Percentiles rank a stretch among this genome's conserved stretches.
These are phyloP conservation scores for Phoronis australis DNA, from an alignment of 2,888 invertebrate genomes.

Conservation along the genomic window DNA sequence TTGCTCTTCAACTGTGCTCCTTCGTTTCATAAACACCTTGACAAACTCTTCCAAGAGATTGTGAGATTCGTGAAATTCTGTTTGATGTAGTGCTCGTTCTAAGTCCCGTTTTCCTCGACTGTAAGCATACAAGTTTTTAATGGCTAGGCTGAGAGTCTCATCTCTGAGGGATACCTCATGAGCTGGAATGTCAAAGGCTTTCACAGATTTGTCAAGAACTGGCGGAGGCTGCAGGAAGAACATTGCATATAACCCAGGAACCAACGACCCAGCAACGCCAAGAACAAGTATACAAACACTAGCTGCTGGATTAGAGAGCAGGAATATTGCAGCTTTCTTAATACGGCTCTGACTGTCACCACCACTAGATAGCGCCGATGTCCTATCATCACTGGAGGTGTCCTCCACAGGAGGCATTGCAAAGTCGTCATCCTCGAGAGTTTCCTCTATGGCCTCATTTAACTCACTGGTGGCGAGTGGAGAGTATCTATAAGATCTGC, in stretches of 20 bases:
- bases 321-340: no score
- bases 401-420: no score
- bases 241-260: slow-evolving; percentile 26
- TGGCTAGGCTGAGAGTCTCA: slow-evolving; percentile 22
- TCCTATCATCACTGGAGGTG: no score
- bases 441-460: no score
- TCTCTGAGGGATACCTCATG: slow-evolving; percentile 33
- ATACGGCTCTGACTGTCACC: no score
- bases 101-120: background rate
- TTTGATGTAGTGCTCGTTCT: background rate
- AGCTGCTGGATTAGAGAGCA: no score
- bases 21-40: background rate
- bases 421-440: no score
- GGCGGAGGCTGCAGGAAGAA: slow-evolving; percentile 24
- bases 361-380: no score
- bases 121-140: background rate
- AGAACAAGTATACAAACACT: slow-evolving; percentile 15
- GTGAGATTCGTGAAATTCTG: background rate
- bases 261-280: slow-evolving; percentile 16
- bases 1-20: background rate
- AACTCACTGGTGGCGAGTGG: no score
- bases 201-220: slow-evolving; percentile 40
- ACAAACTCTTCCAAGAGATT: background rate
- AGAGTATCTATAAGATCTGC: no score
- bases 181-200: slow-evolving; percentile 42